These are phyloP conservation scores for Xenus cinereus DNA, from an alignment of 2,113 vertebrate species.

Conservation along the genomic window DNA sequence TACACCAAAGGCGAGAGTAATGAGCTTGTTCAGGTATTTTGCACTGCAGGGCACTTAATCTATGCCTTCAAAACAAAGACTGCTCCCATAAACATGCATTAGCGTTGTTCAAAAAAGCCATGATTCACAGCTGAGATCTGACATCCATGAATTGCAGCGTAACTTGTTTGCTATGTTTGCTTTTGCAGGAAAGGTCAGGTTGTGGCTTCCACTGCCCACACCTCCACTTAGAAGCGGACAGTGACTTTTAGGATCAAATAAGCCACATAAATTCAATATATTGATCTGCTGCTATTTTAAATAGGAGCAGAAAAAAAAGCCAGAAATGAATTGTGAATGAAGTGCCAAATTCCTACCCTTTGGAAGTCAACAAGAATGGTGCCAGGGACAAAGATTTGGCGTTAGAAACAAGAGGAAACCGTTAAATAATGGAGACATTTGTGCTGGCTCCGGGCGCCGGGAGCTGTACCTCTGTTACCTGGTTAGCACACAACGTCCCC, in stretches of 20 bases:
- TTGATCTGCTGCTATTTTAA: not conserved
- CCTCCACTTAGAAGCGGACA: not conserved
- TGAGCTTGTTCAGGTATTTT: not conserved
- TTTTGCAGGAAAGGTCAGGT: not conserved
- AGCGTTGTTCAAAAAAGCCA: not conserved
- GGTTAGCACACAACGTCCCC: not conserved
- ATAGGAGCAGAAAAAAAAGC: not conserved
- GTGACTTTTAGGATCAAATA: not conserved
- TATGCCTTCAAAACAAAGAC: not conserved
- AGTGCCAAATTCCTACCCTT: not conserved
- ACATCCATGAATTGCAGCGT: not conserved
- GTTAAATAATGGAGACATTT: not conserved
- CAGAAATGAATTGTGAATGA: not conserved
- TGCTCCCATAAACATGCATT: not conserved
- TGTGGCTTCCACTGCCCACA: not conserved
- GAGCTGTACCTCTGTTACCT: not conserved
- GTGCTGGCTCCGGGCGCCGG: not conserved
- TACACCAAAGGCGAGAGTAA: not conserved
- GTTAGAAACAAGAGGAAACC: not conserved
- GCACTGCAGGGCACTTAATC: not conserved
- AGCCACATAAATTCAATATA: not conserved
- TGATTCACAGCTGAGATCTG: not conserved
- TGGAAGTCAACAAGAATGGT: slow-evolving; percentile 11
- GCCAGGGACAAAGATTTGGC: not conserved
- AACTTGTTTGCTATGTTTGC: not conserved